Evolutionary conservation across 2,888 invertebrate genomes (phyloP), one percentile per base, ranked within the genome.

Genomic region (Emmelina monodactyla): DNA sequence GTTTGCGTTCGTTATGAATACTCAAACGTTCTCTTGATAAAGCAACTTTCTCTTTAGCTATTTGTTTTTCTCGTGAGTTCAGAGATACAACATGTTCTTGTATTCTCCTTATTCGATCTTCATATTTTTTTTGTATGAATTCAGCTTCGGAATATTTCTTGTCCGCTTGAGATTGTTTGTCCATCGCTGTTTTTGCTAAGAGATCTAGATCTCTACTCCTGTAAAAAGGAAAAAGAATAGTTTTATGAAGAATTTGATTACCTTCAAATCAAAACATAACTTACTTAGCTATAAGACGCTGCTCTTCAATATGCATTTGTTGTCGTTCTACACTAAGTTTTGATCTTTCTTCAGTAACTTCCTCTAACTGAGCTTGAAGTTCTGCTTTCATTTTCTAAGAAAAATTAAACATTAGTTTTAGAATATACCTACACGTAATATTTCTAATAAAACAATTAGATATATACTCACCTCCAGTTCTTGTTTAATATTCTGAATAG

Each of bases 41-140:
- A 2, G 72, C 63, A 0, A 85, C 79, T 55, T 86, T 85, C 46
- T 86, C 85, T 53, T 75, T 83, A 0, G 85, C 83, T 22, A 86
- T 72, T 44, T 83, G 83, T 46, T 84, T 84, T 42, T 86, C 85
- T 46, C 85, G 71, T 9, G 60, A 53, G 13, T 82, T 78, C 12
- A 86, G 49, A 1, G 83, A 80, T 2, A 76, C 62, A 2, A 83
- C 73, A 40, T 85, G 84, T 39, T 73, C 80, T 53, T 85, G 85
- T 22, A 85, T 69, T 31, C 83, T 71, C 30, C 79, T 62, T 38
- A 85, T 70, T 44, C 82, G 64, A 31, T 84, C 83, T 49, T 84
- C 85, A 45, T 83, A 85, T 51, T 80, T 82, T 11, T 62, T 57
- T 49, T 84, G 72, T 1, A 82, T 63, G 32, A 70, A 73, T 51